Conservation (phyloP, 2,113 vertebrate genomes). For the Varanus komodoensis region DNA sequence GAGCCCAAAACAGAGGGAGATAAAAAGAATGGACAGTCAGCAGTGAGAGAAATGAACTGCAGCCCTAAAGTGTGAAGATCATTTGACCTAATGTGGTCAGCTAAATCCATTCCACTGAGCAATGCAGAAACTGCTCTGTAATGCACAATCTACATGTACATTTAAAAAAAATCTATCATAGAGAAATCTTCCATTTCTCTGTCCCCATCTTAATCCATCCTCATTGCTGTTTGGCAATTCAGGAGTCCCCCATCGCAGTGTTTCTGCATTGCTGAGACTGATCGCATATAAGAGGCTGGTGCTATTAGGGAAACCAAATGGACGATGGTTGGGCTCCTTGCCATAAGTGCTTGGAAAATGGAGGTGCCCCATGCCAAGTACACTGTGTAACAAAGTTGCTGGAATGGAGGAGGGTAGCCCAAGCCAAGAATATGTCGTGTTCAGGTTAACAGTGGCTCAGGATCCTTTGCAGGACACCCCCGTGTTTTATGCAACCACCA, state of each 20-base stretch:
- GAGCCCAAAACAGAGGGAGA: not conserved
- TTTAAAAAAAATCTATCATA: not conserved
- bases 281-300: slow-evolving; percentile 38
- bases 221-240: not conserved
- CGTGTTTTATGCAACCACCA: slow-evolving; percentile 40
- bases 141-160: not conserved
- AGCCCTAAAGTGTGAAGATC: not conserved
- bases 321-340: slow-evolving; percentile 58
- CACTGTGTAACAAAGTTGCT: slow-evolving; percentile 66
- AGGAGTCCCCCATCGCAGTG: slow-evolving; percentile 7
- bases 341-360: slow-evolving; percentile 66
- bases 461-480: slow-evolving; percentile 47
- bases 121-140: not conserved
- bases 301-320: slow-evolving; percentile 53
- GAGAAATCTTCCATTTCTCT: not conserved
- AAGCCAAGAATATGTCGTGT: slow-evolving; percentile 67
- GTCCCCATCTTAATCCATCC: slow-evolving; percentile 2
- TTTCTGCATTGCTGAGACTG: slow-evolving; percentile 25
- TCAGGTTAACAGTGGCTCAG: slow-evolving; percentile 61
- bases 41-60: not conserved
- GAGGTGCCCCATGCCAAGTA: slow-evolving; percentile 55
- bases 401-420: slow-evolving; percentile 54
- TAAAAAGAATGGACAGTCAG: not conserved
- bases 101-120: not conserved
- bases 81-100: not conserved